Percentiles rank a stretch among this genome's conserved stretches.
Evolutionary conservation across 2,797 vertebrate genomes (phyloP).

Genomic region (Protosalanx chinensis): DNA sequence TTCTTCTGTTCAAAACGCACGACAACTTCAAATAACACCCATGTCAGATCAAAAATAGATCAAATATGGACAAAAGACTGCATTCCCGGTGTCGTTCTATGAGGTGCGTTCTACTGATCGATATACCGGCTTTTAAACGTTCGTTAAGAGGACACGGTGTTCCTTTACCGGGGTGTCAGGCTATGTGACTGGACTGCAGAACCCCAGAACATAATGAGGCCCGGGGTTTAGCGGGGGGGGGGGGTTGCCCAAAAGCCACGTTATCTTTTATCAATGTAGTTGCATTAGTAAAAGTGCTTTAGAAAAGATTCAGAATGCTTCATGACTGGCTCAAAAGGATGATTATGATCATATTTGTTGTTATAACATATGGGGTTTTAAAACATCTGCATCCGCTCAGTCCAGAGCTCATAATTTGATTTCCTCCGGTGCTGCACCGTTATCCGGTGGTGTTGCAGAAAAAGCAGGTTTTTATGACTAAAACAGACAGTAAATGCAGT

Average conservation of each 20-base stretch:
- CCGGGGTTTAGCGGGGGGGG: no score
- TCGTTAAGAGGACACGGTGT: slow-evolving; percentile 1
- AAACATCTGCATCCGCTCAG: slow-evolving; percentile 5
- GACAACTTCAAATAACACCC: neutral
- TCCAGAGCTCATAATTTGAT: neutral
- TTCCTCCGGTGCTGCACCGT: neutral
- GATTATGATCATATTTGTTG: neutral
- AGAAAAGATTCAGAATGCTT: neutral
- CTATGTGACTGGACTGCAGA: slow-evolving; percentile 21
- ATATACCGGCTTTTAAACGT: neutral
- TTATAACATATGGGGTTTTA: slow-evolving; percentile 2
- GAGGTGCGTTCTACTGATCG: neutral
- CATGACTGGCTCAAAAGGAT: neutral
- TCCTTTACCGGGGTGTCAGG: neutral
- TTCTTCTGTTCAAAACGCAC: neutral
- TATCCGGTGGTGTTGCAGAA: slow-evolving; percentile 23
- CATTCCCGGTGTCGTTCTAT: no score
- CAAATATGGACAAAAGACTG: neutral
- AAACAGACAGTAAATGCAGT: slow-evolving; percentile 15
- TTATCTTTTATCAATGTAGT: neutral
- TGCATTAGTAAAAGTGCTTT: no score
- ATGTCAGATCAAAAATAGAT: neutral
- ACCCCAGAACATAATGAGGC: neutral
- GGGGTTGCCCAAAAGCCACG: neutral
- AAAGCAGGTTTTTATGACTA: slow-evolving; percentile 33